These are phyloP conservation scores for Manduca sexta DNA, from an alignment of 1,140 invertebrate genomes.

Conservation along the genomic window DNA sequence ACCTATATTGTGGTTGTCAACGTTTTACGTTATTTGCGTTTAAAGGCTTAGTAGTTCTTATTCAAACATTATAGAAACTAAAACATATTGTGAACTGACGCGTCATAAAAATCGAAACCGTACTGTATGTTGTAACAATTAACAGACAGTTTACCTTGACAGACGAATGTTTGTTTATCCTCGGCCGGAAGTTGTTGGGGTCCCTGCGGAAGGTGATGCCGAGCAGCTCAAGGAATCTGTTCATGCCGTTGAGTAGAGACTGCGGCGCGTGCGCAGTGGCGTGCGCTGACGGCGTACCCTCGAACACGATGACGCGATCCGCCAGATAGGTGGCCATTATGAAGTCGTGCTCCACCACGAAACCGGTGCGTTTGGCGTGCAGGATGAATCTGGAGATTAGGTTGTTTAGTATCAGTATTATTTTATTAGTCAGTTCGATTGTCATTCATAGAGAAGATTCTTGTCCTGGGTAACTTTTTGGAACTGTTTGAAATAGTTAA, in stretches of 20 bases:
- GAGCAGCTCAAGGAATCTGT: conserved; percentile 96
- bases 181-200: conserved; percentile 98
- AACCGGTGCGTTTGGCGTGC: conserved; percentile 99
- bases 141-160: conserved; percentile 82
- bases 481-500: too few relatives aligned
- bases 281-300: conserved; percentile 91
- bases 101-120: neutral
- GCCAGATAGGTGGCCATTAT: conserved; percentile 99
- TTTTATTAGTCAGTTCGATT: too few relatives aligned
- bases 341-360: conserved; percentile 99
- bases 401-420: too few relatives aligned
- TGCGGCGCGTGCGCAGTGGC: conserved; percentile 95
- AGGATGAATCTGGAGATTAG: conserved; percentile 89
- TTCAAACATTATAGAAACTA: too few relatives aligned
- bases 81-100: too few relatives aligned
- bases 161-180: conserved; percentile 98
- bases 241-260: conserved; percentile 97
- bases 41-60: too few relatives aligned
- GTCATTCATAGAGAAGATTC: too few relatives aligned
- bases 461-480: too few relatives aligned
- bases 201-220: conserved; percentile 99
- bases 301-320: conserved; percentile 99
- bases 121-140: neutral
- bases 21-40: too few relatives aligned
- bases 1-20: too few relatives aligned